phyloP scores from a whole-genome alignment of 2,888 invertebrate genomes.

The Oligia fasciuncula region DNA sequence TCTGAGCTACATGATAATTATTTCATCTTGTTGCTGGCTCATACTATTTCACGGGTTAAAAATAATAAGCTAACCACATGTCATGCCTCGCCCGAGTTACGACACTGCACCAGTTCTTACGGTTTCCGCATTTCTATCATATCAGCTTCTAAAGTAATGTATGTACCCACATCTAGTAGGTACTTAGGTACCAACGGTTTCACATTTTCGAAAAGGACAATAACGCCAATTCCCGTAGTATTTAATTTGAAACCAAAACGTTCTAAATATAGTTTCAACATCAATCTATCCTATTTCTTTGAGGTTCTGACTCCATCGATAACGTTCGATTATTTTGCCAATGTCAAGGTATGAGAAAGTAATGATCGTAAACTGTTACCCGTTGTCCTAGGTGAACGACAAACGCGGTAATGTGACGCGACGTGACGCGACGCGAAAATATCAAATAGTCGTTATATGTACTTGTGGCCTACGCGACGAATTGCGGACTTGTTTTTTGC shows the following conservation, averaged over 20 bases:
- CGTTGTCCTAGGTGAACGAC: no score
- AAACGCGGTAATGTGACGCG: no score
- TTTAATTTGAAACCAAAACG: neutral
- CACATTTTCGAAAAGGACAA: neutral
- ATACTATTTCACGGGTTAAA: neutral
- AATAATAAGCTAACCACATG: neutral
- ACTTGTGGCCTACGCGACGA: no score
- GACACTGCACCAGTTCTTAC: conserved; percentile 22
- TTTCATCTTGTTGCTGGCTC: neutral
- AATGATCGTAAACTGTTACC: no score
- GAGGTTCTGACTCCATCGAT: no score
- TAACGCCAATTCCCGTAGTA: neutral
- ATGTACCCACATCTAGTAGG: neutral
- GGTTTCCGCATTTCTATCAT: conserved; percentile 16
- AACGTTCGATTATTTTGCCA: no score
- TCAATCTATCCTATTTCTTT: no score
- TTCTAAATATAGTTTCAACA: neutral
- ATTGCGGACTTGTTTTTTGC: no score
- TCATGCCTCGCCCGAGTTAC: conserved; percentile 9
- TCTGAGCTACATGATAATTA: neutral
- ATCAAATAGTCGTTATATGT: no score
- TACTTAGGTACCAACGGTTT: neutral
- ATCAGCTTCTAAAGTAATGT: neutral
- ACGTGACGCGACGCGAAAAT: no score
- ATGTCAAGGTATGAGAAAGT: no score